Evolutionary conservation across 2,797 vertebrate species (phyloP), one percentile per base, ranked within the genome.

Genomic region (Onychomys arenicola): DNA sequence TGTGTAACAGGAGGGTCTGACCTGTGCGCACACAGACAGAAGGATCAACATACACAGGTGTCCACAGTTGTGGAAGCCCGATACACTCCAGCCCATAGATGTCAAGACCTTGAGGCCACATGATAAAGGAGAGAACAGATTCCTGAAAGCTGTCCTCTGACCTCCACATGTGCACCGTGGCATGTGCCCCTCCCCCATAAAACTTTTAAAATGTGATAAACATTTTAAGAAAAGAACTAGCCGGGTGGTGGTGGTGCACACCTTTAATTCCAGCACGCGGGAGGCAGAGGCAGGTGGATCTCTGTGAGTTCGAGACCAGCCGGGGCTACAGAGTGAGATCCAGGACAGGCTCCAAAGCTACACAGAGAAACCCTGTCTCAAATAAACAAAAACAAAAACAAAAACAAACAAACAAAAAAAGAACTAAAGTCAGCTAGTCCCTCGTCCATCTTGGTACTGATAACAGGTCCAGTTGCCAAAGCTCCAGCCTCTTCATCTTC

Each of bases 21-120:
- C 52, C 25, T 40, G 16, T 0, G 0, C n/a, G 7, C 8, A 25
- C 76, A 43, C 12, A 77, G 57, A 34, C 0, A 3, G 52, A 65
- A 34, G 25, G 0, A 29, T 17, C 67, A n/a, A 2, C 67, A 87
- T 67, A 57, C 34, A 57, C 46, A n/a, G 12, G 49, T 25, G 49
- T 25, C 59, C 55, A 57, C 55, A 77, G 14, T 27, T 34, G 19
- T 8, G 4, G 0, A 6, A 37, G 6, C 19, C 80, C 32, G 40
- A 46, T 11, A 75, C 34, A n/a, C 46, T 55, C 17, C 19, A 32
- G 34, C 27, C 63, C 7, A 0, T 3, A 5, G 55, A 46, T 40
- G 8, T 75, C 46, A 21, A 7, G 32, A 52, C 40, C 46, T 6
- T 27, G 19, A 63, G 37, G 16, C 27, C 25, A 83, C 55, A n/a